phyloP scores from a whole-genome alignment of 2,888 invertebrate genomes.

The Prosapia bicincta region DNA sequence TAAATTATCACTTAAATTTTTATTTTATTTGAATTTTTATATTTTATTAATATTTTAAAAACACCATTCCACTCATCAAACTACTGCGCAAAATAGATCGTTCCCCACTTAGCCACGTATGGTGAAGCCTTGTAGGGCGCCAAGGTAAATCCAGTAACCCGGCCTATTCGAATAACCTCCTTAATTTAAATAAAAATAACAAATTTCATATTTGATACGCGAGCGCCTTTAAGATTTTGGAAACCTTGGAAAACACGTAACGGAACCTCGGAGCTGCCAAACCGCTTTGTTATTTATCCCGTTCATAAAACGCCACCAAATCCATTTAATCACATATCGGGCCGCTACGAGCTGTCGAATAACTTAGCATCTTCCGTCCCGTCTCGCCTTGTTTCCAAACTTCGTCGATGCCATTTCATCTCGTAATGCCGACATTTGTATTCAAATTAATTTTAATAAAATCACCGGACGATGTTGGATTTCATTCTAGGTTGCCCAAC shows the following conservation, averaged over 20 bases:
- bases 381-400: not conserved
- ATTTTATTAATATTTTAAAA: too few relatives aligned
- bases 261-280: not conserved
- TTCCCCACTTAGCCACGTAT: too few relatives aligned
- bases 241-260: not conserved
- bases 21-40: too few relatives aligned
- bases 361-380: not conserved
- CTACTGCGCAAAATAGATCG: too few relatives aligned
- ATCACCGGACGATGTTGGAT: not conserved
- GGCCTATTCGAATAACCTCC: not conserved
- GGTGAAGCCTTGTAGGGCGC: too few relatives aligned
- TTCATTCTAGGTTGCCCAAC: slow-evolving; percentile 2
- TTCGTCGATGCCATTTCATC: not conserved
- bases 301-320: not conserved
- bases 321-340: not conserved
- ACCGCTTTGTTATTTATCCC: not conserved
- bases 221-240: not conserved
- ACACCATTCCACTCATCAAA: too few relatives aligned
- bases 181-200: not conserved
- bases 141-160: not conserved
- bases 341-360: not conserved
- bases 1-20: too few relatives aligned
- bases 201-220: not conserved
- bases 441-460: slow-evolving; percentile 2
- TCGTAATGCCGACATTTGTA: not conserved